Evolutionary conservation across 2,888 invertebrate genomes (phyloP).

Genomic region (Adela reaumurella): DNA sequence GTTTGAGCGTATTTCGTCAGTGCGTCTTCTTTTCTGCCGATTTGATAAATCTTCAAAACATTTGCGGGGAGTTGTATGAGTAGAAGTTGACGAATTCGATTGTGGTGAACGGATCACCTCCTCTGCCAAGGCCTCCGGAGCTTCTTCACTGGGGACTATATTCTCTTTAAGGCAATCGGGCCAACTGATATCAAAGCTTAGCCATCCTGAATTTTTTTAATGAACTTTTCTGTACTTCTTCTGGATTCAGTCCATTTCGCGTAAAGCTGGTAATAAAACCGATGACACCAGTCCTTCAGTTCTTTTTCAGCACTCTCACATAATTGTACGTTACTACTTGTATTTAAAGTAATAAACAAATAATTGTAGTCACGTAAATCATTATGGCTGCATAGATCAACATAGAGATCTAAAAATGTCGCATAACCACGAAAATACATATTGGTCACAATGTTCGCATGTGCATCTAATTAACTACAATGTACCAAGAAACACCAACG

Average conservation of each 20-base stretch:
- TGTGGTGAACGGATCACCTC: neutral
- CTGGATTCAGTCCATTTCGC: slow-evolving; percentile 1
- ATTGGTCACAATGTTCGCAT: neutral
- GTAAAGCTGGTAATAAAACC: slow-evolving; percentile 1
- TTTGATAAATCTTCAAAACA: neutral
- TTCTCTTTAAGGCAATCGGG: neutral
- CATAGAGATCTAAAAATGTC: neutral
- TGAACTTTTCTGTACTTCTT: slow-evolving; percentile 1
- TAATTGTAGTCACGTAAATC: neutral
- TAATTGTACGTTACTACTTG: neutral
- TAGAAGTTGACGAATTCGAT: slow-evolving; percentile 1
- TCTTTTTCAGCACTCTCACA: neutral
- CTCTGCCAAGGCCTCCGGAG: neutral
- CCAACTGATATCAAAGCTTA: neutral
- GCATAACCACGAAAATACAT: neutral
- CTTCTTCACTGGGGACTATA: neutral
- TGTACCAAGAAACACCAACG: too few relatives aligned
- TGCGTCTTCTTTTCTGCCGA: slow-evolving; percentile 2
- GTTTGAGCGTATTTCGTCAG: neutral
- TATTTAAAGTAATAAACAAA: neutral
- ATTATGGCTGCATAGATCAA: neutral
- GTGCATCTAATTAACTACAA: neutral
- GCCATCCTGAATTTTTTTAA: neutral
- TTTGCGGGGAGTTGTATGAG: neutral
- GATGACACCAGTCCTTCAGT: slow-evolving; percentile 1